A percentile compares a stretch with the other conserved stretches of the same genome.
Evolutionary conservation across 2,113 vertebrate genomes (phyloP).

Genomic region (Typhlomys cinereus): DNA sequence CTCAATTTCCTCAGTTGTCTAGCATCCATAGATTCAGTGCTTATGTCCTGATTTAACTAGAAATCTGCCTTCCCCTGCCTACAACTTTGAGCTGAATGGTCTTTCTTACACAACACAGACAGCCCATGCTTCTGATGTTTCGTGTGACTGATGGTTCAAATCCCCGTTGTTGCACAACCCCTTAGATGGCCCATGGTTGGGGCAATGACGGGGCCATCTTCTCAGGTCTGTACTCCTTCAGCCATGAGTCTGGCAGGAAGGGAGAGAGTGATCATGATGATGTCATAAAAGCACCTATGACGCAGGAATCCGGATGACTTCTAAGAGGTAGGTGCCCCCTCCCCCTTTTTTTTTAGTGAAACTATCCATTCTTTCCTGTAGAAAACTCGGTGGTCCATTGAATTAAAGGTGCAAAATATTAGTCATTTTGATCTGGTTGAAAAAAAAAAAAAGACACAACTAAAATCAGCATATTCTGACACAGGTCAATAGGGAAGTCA

Average conservation of each 20-base stretch:
- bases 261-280: not conserved
- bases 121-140: constrained; percentile 61
- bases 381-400: not conserved
- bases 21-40: not conserved
- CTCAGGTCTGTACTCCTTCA: not conserved
- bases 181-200: constrained; percentile 31
- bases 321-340: not conserved
- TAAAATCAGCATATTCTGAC: not conserved
- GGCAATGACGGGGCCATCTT: not conserved
- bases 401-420: not conserved
- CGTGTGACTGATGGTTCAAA: not conserved
- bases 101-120: constrained; percentile 37
- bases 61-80: not conserved
- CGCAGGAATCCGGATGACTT: not conserved
- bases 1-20: not conserved
- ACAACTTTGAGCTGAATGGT: not conserved
- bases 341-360: not conserved
- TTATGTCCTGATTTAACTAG: not conserved
- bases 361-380: not conserved
- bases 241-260: not conserved
- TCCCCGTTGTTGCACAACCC: not conserved
- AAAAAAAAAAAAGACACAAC: not conserved
- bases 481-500: not conserved
- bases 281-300: constrained; percentile 67
- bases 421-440: not conserved